Evolutionary conservation across 2,888 invertebrate genomes (phyloP).

Genomic region (Norana najaformis): DNA sequence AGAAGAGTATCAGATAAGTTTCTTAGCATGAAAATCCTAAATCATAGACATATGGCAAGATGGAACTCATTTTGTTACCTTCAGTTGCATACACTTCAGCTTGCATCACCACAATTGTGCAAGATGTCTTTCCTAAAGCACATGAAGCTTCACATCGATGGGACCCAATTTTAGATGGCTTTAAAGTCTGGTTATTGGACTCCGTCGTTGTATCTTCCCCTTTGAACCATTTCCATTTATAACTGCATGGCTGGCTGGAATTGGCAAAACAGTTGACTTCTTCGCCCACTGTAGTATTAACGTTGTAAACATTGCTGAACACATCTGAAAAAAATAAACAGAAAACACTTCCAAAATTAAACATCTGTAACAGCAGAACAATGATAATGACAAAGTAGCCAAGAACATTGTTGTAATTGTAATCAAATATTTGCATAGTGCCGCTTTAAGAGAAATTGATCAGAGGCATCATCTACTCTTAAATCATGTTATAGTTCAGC

Average conservation of each 20-base stretch:
- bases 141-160: constrained; percentile 3
- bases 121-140: background rate
- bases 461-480: too few relatives aligned
- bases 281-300: background rate
- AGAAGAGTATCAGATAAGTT: too few relatives aligned
- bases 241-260: background rate
- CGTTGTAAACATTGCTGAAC: background rate
- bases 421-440: too few relatives aligned
- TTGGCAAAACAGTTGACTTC: background rate
- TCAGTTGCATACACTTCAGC: background rate
- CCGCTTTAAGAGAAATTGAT: too few relatives aligned
- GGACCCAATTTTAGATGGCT: background rate
- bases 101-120: background rate
- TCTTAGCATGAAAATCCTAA: background rate
- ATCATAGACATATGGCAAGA: too few relatives aligned
- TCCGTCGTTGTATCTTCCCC: background rate
- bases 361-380: too few relatives aligned
- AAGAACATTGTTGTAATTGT: too few relatives aligned
- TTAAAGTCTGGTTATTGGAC: background rate
- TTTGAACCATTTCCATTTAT: background rate
- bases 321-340: background rate
- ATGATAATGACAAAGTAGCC: too few relatives aligned
- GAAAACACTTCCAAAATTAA: background rate
- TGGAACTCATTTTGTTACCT: background rate
- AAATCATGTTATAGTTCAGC: too few relatives aligned